Evolutionary conservation across 2,888 invertebrate genomes (phyloP).

Genomic region (Ornithoptera priamus): DNA sequence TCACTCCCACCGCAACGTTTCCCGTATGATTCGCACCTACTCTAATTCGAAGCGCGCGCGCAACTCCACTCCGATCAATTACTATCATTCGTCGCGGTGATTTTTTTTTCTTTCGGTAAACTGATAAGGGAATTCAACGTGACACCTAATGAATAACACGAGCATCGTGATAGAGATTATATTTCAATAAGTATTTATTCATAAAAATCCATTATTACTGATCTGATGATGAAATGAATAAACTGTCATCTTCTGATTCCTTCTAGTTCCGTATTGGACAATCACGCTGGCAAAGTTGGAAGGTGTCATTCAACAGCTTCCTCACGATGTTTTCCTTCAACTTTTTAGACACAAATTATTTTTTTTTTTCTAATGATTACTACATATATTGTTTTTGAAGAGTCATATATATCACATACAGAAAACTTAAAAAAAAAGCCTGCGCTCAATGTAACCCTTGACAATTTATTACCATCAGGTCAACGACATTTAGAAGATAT

Average conservation of each 20-base stretch:
- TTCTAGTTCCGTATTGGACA: too few relatives aligned
- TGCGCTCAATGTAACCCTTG: too few relatives aligned
- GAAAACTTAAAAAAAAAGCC: too few relatives aligned
- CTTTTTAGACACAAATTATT: too few relatives aligned
- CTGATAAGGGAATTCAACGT: conserved; percentile 61
- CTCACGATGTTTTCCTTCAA: too few relatives aligned
- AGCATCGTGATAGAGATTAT: conserved; percentile 40
- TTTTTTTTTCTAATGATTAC: too few relatives aligned
- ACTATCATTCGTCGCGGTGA: conserved; percentile 67
- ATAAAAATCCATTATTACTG: neutral
- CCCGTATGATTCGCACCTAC: conserved; percentile 34
- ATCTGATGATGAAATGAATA: neutral
- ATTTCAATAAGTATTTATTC: conserved; percentile 8
- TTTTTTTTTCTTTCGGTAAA: conserved; percentile 49
- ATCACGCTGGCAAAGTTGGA: too few relatives aligned
- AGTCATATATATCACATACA: too few relatives aligned
- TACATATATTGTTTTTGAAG: too few relatives aligned
- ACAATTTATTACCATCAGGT: too few relatives aligned
- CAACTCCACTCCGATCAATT: conserved; percentile 46
- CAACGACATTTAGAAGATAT: too few relatives aligned
- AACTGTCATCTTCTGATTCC: neutral
- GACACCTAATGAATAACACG: conserved; percentile 62
- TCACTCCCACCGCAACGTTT: conserved; percentile 39
- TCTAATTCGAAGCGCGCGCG: conserved; percentile 45
- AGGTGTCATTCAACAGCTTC: too few relatives aligned